phyloP scores from a whole-genome alignment of 2,888 invertebrate species.

The Biston betularia region DNA sequence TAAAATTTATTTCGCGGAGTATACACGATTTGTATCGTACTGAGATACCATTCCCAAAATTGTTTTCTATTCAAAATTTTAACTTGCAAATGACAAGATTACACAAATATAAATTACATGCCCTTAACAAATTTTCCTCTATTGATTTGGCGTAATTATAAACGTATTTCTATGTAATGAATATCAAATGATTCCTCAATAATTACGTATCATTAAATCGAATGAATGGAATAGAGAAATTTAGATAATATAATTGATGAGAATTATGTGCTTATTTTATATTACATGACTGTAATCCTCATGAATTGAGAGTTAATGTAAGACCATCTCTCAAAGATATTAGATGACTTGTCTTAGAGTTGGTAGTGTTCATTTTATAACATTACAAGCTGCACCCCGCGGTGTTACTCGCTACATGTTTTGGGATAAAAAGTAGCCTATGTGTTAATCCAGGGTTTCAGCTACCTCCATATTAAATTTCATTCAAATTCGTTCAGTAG shows the following conservation, averaged over 20 bases:
- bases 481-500: too few species aligned
- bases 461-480: too few species aligned
- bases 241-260: constrained; percentile 32
- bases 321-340: constrained; percentile 7
- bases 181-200: constrained; percentile 45
- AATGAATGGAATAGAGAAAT: constrained; percentile 31
- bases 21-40: too few species aligned
- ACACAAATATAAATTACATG: constrained; percentile 21
- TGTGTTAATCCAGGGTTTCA: too few species aligned
- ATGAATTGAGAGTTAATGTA: constrained; percentile 15
- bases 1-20: too few species aligned
- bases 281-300: too few species aligned
- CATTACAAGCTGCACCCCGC: too few species aligned
- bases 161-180: constrained; percentile 40
- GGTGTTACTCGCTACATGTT: too few species aligned
- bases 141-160: constrained; percentile 49
- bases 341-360: constrained; percentile 21
- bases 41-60: too few species aligned
- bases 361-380: constrained; percentile 9
- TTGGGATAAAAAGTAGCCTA: too few species aligned
- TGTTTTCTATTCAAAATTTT: too few species aligned
- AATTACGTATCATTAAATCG: constrained; percentile 46
- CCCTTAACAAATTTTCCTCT: constrained; percentile 50
- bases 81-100: not conserved
- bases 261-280: constrained; percentile 29